Conservation (phyloP, 2,113 vertebrate species). For the Peucedramus taeniatus region DNA sequence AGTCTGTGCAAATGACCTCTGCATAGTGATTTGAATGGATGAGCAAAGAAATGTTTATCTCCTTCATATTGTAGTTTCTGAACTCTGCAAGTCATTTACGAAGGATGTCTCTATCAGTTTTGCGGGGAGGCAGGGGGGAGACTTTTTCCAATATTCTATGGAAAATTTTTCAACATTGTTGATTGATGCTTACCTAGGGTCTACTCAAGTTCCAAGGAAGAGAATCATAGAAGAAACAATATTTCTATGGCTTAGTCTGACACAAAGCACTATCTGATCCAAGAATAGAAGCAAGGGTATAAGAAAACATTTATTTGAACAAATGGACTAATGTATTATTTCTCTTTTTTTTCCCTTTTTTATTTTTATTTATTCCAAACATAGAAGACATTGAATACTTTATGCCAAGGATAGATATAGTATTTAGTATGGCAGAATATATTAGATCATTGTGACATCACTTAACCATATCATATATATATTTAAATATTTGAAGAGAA, state of each 20-base stretch:
- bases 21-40: background rate
- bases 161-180: background rate
- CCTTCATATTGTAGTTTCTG: background rate
- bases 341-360: background rate
- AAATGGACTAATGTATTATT: background rate
- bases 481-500: background rate
- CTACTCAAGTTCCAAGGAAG: background rate
- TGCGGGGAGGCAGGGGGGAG: fast-evolving
- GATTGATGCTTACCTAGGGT: background rate
- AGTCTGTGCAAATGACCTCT: background rate
- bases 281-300: background rate
- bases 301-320: background rate
- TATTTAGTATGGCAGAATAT: background rate
- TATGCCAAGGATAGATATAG: background rate
- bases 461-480: background rate
- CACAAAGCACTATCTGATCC: background rate
- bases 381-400: background rate
- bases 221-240: background rate
- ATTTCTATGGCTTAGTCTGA: background rate
- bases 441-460: background rate
- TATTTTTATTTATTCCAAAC: background rate
- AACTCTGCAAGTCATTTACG: background rate
- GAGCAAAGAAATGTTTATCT: background rate
- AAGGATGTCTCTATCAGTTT: background rate
- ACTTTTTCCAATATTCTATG: background rate